Base-by-base conservation (phyloP, 1,140 invertebrate genomes). In the Agraylea sexmaculata region DNA sequence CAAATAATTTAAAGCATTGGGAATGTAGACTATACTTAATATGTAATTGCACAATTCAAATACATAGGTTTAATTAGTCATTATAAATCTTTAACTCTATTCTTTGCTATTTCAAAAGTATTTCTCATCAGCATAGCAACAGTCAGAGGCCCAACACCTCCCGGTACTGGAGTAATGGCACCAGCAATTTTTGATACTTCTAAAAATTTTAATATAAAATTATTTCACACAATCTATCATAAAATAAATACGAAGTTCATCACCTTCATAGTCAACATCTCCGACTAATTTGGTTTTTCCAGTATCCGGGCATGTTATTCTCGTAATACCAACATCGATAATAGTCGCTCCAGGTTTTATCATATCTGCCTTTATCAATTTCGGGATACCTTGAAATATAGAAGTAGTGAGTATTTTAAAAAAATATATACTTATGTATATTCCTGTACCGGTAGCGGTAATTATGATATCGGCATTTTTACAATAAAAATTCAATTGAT, bases 71-170 rank as follows among this genome's bases (percentile, higher is more conserved):
- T n/a, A n/a, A n/a, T n/a, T n/a, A n/a, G n/a, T n/a, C n/a, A n/a
- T n/a, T n/a, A n/a, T n/a, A n/a, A n/a, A n/a, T n/a, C n/a, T n/a
- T n/a, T 16, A 12, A 12, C 10, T 3, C 16, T 19, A 4, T 57
- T 61, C 53, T 67, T 66, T 3, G 83, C 79, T 1, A 83, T 81
- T 47, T 71, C 62, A 15, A 88, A 65, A 0, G 87, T 89, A 53
- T 91, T 91, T 40, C 72, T 74, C 79, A 91, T 86, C 6, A 91
- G 59, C 84, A 89, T 89, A 1, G 83, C 78, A 0, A 90, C 85
- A 4, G 87, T 90, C 80, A 90, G 85, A 1, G 87, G 87, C 0
- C 87, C 87, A 16, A 90, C 86, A 10, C 87, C 87, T 10, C 87
- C 87, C 5, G 87, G 87, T 1, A 89, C 87, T 6, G 86, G 85